Evolutionary conservation across 2,113 vertebrate genomes (phyloP), one percentile per base, ranked within the genome.

Genomic region (Columbina picui): DNA sequence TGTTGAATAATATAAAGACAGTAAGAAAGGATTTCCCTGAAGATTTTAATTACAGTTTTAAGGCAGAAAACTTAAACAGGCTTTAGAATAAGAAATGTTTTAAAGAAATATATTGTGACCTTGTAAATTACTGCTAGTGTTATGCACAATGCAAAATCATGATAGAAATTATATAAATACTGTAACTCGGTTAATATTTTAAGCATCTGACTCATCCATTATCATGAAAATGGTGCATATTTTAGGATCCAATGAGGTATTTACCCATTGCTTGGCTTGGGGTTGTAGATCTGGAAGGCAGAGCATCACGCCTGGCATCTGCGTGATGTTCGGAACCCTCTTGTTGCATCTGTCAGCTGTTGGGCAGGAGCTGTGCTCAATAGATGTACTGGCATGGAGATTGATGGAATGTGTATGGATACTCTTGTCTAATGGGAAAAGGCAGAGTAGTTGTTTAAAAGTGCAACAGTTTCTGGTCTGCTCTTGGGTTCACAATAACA

Each of bases 21-120:
- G 22, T 36, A 68, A 45, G 64, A 63, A 67, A 87, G 64, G 41
- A 63, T 84, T 95, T 52, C 77, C 93, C 88, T 88, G 79, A 75
- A 93, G 84, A 64, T 43, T 92, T 74, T 94, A 95, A 96, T 95
- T 96, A 90, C 68, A 71, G 82, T 45, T 80, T 90, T 67, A 87
- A 76, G 74, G 55, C 39, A 75, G 76, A 34, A 86, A 60, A 70
- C 50, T 94, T 69, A 73, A 96, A 94, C 71, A 86, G 76, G 43
- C 23, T 93, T 93, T 81, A 63, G 75, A 75, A 86, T 32, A 60
- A 60, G 87, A 36, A 74, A 74, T 34, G 45, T 80, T 73, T 63
- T 18, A 88, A 70, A 80, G 52, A 65, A 57, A 52, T 3, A 0
- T 65, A 70, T 85, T 95, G 63, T 93, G 90, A 93, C 90, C 90